Conservation (phyloP, 2,113 vertebrate species). For the Thinocorus orbignyianus region DNA sequence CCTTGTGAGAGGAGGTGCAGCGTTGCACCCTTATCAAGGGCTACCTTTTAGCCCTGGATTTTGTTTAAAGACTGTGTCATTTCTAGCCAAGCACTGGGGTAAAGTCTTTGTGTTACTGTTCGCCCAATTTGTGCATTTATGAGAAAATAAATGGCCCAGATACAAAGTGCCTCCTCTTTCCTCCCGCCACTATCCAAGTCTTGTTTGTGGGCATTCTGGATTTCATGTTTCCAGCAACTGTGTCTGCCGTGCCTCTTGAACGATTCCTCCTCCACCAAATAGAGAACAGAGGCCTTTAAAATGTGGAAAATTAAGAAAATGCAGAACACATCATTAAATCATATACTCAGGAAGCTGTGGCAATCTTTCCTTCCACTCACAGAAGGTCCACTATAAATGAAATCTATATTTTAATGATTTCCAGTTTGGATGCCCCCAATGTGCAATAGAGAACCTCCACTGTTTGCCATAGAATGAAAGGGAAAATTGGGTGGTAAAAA, state of each 20-base stretch:
- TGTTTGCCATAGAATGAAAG: constrained; percentile 47
- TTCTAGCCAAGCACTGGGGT: not conserved
- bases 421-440: constrained; percentile 66
- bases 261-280: constrained; percentile 40
- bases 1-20: not conserved
- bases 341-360: constrained; percentile 70
- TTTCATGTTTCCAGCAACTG: not conserved
- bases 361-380: constrained; percentile 72
- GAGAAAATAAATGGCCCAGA: not conserved
- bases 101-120: not conserved
- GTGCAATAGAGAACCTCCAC: constrained; percentile 31
- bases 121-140: not conserved
- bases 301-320: constrained; percentile 79
- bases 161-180: not conserved
- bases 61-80: not conserved
- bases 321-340: constrained; percentile 76
- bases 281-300: constrained; percentile 72
- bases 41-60: not conserved
- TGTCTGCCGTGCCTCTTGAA: constrained; percentile 1
- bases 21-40: fast-evolving
- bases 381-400: constrained; percentile 69
- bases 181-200: not conserved
- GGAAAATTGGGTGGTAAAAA: constrained; percentile 66
- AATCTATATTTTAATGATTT: constrained; percentile 76
- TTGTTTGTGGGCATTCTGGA: not conserved